Evolutionary conservation across 2,797 vertebrate genomes (phyloP), one percentile per base, ranked within the genome.

Genomic region (Cygnus olor): DNA sequence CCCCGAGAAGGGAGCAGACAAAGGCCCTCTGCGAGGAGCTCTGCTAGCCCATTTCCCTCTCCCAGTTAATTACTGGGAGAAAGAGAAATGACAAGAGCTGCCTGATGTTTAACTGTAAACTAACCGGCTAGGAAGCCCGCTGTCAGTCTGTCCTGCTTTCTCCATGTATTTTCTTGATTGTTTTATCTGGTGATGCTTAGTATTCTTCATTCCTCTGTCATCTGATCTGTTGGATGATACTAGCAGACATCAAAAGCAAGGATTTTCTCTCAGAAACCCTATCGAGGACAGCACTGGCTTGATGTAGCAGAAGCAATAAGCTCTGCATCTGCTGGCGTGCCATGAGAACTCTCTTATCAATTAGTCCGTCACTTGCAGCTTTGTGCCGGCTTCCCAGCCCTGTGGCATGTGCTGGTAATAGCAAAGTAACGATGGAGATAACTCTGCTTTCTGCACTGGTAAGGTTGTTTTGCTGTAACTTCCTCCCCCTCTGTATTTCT

Each of bases 251-350:
- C 63, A 87, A 54, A 58, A 73, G 58, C 1, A 6, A 90, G 66
- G 71, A 79, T 82, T 90, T 93, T 89, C 32, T 90, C 60, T 92
- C 63, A 40, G 84, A 65, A 92, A 42, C 51, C 32, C 77, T 92
- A 21, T 36, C 1, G 14, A 81, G 64, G 45, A 51, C 66, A 79
- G 66, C 42, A 34, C 3, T 5, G 28, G 51, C 38, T 92, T 58
- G 54, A 72, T 72, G 86, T 81, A 78, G 70, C 90, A 90, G 73
- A 81, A 87, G 78, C 58, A 90, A 42, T 88, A 86, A 91, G 40
- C 32, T 88, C 70, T 68, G 61, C 69, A 61, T 72, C 66, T 93
- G 70, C 88, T 89, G 78, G 42, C 34, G 63, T 69, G 78, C 45
- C 49, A 42, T 24, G 70, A 84, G 78, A 90, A 51, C 45, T 42